These are phyloP conservation scores for Anguilla japonica DNA, from an alignment of 2,113 vertebrate genomes.

Conservation along the genomic window DNA sequence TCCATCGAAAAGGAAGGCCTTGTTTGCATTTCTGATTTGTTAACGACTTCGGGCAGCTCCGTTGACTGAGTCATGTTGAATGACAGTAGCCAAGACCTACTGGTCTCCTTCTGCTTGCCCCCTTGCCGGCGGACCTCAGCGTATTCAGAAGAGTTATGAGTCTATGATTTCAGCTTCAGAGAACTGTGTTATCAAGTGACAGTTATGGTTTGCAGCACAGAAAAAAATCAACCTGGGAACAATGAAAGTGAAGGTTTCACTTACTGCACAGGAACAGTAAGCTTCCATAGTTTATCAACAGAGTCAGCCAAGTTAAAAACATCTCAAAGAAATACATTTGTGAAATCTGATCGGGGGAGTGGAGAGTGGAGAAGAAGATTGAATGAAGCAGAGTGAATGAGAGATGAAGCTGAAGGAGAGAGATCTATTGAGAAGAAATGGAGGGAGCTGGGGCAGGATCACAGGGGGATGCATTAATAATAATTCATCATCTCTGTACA, in stretches of 20 bases:
- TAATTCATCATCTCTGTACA: too few species aligned
- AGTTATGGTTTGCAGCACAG: too few species aligned
- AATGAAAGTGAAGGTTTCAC: too few species aligned
- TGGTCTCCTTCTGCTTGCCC: constrained; percentile 70
- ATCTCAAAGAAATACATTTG: not conserved
- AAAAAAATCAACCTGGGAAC: too few species aligned
- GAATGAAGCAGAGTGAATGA: not conserved
- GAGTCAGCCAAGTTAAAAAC: not conserved
- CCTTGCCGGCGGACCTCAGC: constrained; percentile 65
- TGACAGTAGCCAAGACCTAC: constrained; percentile 63
- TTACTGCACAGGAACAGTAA: too few species aligned
- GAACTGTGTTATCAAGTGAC: constrained; percentile 64
- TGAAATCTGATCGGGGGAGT: not conserved
- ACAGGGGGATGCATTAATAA: too few species aligned
- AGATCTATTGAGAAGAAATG: too few species aligned
- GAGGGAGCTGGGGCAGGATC: too few species aligned
- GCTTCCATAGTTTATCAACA: too few species aligned
- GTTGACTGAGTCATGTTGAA: constrained; percentile 82
- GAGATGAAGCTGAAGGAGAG: too few species aligned
- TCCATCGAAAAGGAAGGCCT: not conserved
- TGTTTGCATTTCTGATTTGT: too few species aligned
- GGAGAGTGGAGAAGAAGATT: not conserved
- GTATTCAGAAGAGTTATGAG: constrained; percentile 70
- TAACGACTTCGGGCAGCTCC: constrained; percentile 32
- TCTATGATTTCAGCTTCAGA: constrained; percentile 63